Conservation (phyloP, 2,888 invertebrate genomes). For the Protodeltote pygarga region DNA sequence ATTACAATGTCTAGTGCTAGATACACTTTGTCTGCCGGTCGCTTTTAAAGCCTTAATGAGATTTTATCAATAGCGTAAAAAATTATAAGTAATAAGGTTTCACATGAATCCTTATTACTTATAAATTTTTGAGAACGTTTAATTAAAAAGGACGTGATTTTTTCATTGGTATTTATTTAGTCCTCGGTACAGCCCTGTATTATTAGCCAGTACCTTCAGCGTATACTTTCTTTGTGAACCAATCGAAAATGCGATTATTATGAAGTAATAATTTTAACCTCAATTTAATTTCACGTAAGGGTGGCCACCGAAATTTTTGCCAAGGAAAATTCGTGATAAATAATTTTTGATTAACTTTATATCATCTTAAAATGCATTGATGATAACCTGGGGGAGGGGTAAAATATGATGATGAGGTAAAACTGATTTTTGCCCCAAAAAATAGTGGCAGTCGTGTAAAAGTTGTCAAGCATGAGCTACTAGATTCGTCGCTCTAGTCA, state of each 20-base stretch:
- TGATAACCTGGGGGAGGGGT: background rate
- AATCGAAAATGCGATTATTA: conserved; percentile 49
- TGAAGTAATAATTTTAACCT: conserved; percentile 59
- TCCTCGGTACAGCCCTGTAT: conserved; percentile 27
- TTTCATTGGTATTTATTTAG: background rate
- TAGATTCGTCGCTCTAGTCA: no score
- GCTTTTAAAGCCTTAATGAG: no score
- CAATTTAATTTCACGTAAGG: conserved; percentile 67
- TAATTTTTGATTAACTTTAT: conserved; percentile 34
- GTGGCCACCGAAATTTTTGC: conserved; percentile 48
- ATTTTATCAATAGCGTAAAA: no score
- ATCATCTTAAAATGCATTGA: conserved; percentile 19
- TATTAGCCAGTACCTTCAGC: conserved; percentile 24
- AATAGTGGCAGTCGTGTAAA: no score
- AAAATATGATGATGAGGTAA: background rate
- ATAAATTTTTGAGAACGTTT: no score
- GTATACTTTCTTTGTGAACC: conserved; percentile 34
- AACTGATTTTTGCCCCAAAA: no score
- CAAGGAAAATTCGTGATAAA: conserved; percentile 40
- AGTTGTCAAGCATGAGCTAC: no score
- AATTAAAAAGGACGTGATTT: no score
- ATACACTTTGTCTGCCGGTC: no score
- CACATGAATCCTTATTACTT: no score
- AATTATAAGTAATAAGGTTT: no score
- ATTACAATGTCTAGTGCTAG: no score